Evolutionary conservation across 2,888 invertebrate genomes (phyloP), one percentile per base, ranked within the genome.

Genomic region (Perizoma affinitatum): DNA sequence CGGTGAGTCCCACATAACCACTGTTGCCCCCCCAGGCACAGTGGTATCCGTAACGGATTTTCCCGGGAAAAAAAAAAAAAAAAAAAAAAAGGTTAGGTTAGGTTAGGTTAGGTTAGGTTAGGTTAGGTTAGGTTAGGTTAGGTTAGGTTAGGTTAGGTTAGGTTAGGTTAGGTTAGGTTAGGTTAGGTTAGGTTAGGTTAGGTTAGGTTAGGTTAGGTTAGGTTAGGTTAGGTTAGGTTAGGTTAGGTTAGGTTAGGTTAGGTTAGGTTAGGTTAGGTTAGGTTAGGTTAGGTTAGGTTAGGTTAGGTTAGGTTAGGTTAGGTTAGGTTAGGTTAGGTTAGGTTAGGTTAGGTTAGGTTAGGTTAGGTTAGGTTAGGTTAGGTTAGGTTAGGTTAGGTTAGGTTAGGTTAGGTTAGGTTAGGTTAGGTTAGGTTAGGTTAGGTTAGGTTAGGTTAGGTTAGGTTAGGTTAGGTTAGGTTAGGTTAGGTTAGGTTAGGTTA

Each of bases 41-140:
- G n/a, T n/a, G n/a, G n/a, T n/a, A n/a, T n/a, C n/a, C n/a, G n/a
- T n/a, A n/a, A n/a, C n/a, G n/a, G n/a, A n/a, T n/a, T n/a, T n/a
- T n/a, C n/a, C n/a, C n/a, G n/a, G n/a, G n/a, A n/a, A n/a, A n/a
- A n/a, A n/a, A n/a, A n/a, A n/a, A n/a, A n/a, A n/a, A n/a, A n/a
- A n/a, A n/a, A n/a, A n/a, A n/a, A n/a, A n/a, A n/a, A n/a, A n/a
- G 41, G 41, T 41, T 41, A 41, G 41, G 41, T 41, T 41, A 41
- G 41, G 41, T 41, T 41, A 41, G 41, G 41, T 41, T 41, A 41
- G 41, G 41, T 41, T 41, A 41, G 41, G 41, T 41, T 41, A 41
- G 41, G 41, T 41, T 41, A 41, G 41, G 41, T 41, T 41, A 41
- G 41, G 41, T 41, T 41, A 41, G 41, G 41, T 41, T 41, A 41